These are phyloP conservation scores for Leptinotarsa juncta DNA, from an alignment of 2,888 invertebrate genomes.

Conservation along the genomic window DNA sequence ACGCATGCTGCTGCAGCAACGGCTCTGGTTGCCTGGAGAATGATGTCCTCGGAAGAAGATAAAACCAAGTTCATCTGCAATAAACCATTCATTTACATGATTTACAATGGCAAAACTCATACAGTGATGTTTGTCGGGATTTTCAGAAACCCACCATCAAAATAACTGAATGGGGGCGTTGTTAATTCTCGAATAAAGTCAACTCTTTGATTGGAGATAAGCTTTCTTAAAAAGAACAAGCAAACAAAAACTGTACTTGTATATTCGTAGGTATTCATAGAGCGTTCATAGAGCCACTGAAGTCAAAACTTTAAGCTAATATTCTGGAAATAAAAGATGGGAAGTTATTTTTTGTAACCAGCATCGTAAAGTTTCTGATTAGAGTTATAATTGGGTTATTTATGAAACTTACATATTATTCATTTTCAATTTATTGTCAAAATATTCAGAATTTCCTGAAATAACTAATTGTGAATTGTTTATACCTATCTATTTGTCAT, in stretches of 20 bases:
- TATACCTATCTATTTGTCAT: too few species aligned
- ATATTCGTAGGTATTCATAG: too few species aligned
- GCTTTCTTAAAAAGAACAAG: not conserved
- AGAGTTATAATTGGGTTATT: too few species aligned
- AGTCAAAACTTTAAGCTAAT: not conserved
- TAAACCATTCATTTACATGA: slow-evolving; percentile 86
- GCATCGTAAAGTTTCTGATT: too few species aligned
- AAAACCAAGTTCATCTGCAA: slow-evolving; percentile 82
- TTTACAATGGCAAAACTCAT: slow-evolving; percentile 77
- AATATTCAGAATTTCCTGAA: too few species aligned
- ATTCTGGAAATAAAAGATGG: not conserved
- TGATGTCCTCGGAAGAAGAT: slow-evolving; percentile 68
- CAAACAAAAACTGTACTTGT: not conserved
- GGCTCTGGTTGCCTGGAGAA: slow-evolving; percentile 84
- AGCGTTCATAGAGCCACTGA: too few species aligned
- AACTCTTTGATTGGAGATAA: not conserved
- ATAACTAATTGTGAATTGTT: too few species aligned
- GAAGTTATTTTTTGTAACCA: too few species aligned
- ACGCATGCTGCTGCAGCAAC: slow-evolving; percentile 90
- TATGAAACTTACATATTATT: too few species aligned
- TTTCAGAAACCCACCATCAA: slow-evolving; percentile 37
- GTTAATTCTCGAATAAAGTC: not conserved
- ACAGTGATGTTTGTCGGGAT: slow-evolving; percentile 77
- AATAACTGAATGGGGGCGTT: not conserved
- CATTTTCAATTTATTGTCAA: too few species aligned